A percentile compares a stretch with the other conserved stretches of the same genome.
Conservation (phyloP, 2,113 vertebrate genomes). For the Petromus typicus region DNA sequence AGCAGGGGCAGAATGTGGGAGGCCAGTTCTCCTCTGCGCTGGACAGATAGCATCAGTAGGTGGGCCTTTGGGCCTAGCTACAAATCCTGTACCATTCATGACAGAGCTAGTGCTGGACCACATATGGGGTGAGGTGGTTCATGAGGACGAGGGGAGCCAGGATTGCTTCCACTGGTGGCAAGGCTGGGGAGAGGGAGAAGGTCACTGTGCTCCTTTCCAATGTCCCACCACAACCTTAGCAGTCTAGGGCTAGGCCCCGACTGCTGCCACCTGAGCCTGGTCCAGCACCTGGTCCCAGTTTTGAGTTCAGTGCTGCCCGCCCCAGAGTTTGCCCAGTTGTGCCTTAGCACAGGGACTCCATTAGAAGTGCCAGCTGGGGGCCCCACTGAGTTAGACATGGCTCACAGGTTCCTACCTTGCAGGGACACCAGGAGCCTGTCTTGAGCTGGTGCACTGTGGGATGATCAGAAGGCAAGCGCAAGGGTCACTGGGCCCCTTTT, state of each 20-base stretch:
- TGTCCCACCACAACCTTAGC: neutral
- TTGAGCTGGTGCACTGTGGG: neutral
- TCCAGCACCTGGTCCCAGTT: neutral
- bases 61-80: neutral
- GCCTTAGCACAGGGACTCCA: neutral
- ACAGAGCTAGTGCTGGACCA: neutral
- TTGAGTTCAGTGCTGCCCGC: neutral
- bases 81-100: neutral
- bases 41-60: neutral
- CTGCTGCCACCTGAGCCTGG: neutral
- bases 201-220: neutral
- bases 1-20: neutral
- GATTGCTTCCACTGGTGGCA: neutral
- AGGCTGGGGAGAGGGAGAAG: neutral
- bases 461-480: rapidly evolving
- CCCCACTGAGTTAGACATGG: rapidly evolving
- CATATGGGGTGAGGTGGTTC: neutral
- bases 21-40: neutral
- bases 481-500: neutral
- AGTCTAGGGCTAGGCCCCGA: neutral
- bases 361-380: neutral
- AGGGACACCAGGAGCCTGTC: neutral
- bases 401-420: neutral
- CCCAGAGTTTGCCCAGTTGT: neutral
- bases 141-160: neutral